Evolutionary conservation across 2,888 invertebrate genomes (phyloP).

Genomic region (Azorinus chamasolen): DNA sequence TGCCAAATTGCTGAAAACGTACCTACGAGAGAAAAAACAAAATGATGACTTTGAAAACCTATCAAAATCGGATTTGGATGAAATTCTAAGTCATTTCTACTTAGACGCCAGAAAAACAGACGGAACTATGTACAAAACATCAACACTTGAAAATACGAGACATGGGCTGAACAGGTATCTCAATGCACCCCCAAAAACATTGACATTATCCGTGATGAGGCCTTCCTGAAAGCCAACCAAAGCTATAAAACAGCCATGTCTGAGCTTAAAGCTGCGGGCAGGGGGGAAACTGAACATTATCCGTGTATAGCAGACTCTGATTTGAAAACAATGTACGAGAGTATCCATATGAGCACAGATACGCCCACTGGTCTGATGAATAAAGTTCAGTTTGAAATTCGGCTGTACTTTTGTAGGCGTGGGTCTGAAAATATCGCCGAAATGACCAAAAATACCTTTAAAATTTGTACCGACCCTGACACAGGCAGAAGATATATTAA

Average conservation of each 20-base stretch:
- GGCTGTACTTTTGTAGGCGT: constrained; percentile 5
- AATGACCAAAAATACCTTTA: constrained; percentile 30
- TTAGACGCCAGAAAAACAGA: constrained; percentile 25
- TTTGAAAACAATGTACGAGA: constrained; percentile 7
- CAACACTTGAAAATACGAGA: constrained; percentile 9
- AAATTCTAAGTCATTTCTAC: constrained; percentile 21
- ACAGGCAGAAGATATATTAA: constrained; percentile 5
- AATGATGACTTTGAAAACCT: too few species aligned
- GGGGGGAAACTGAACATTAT: constrained; percentile 10
- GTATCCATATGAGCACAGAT: neutral
- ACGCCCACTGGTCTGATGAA: constrained; percentile 17
- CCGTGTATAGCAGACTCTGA: constrained; percentile 6
- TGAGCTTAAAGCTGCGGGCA: constrained; percentile 14
- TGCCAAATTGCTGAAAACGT: constrained; percentile 4
- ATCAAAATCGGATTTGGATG: neutral
- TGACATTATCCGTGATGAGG: constrained; percentile 7
- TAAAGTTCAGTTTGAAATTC: neutral
- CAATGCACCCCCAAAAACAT: constrained; percentile 18
- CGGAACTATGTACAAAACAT: constrained; percentile 25
- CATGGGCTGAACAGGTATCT: constrained; percentile 17
- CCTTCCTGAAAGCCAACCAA: constrained; percentile 18
- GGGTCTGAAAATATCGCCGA: constrained; percentile 23
- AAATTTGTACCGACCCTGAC: neutral
- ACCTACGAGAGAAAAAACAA: constrained; percentile 13
- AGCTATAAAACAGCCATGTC: constrained; percentile 9